These are phyloP conservation scores for Cololabis saira DNA, from an alignment of 2,113 vertebrate species.

Conservation along the genomic window DNA sequence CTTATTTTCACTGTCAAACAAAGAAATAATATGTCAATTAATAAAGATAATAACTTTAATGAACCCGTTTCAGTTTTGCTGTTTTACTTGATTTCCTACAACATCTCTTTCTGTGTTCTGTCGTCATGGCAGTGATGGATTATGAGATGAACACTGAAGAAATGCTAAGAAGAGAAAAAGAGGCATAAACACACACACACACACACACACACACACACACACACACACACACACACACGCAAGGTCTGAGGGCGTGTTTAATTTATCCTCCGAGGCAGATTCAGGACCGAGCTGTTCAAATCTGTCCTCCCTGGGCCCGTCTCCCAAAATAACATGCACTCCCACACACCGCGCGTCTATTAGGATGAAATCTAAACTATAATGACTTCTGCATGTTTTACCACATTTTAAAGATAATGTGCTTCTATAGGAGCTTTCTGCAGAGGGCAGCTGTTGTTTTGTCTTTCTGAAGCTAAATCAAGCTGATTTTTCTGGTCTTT, in stretches of 20 bases:
- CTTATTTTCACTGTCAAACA: no score
- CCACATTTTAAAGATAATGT: no score
- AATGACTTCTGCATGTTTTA: no score
- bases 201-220: background rate
- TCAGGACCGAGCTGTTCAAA: conserved; percentile 37
- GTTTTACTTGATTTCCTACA: no score
- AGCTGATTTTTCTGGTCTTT: no score
- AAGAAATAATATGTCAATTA: no score
- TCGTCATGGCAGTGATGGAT: no score
- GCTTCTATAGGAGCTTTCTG: no score
- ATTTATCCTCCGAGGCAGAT: conserved; percentile 39
- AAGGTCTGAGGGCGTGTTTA: conserved; percentile 17
- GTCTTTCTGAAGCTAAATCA: no score
- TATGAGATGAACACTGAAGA: no score
- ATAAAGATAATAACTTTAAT: background rate
- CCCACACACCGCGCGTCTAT: conserved; percentile 18
- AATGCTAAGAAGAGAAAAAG: background rate
- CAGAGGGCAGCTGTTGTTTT: no score
- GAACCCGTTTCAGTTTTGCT: background rate
- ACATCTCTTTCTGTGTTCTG: no score
- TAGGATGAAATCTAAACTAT: background rate
- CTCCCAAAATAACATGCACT: conserved; percentile 30
- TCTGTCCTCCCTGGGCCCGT: conserved; percentile 15
- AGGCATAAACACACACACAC: background rate
- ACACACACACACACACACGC: background rate